These are phyloP conservation scores for Ptychoptera albimana DNA, from an alignment of 2,888 invertebrate genomes.

Conservation along the genomic window DNA sequence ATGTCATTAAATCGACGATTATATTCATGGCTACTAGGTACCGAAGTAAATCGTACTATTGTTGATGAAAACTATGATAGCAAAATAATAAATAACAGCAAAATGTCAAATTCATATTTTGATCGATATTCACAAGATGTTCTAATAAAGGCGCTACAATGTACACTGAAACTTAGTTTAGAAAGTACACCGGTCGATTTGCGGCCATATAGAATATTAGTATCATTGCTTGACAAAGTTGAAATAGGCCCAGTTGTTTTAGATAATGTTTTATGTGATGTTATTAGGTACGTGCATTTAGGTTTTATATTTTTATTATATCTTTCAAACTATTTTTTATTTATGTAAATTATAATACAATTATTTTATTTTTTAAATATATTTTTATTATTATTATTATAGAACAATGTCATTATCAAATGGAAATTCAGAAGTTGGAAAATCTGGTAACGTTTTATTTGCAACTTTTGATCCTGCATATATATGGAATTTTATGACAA, in stretches of 20 bases:
- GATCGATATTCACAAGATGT: slow-evolving; percentile 50
- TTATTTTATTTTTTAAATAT: too few species aligned
- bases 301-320: too few species aligned
- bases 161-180: slow-evolving; percentile 37
- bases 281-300: slow-evolving; percentile 40
- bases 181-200: slow-evolving; percentile 42
- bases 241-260: slow-evolving; percentile 68
- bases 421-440: slow-evolving; percentile 50
- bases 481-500: slow-evolving; percentile 67
- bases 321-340: too few species aligned
- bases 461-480: slow-evolving; percentile 71
- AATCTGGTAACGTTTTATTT: slow-evolving; percentile 71
- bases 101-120: slow-evolving; percentile 36
- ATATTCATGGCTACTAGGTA: slow-evolving; percentile 70
- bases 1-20: slow-evolving; percentile 78
- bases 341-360: too few species aligned
- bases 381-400: too few species aligned
- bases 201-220: slow-evolving; percentile 60
- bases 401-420: slow-evolving; percentile 40
- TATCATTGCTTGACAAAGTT: slow-evolving; percentile 71
- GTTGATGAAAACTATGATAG: slow-evolving; percentile 25
- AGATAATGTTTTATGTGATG: slow-evolving; percentile 60
- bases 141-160: slow-evolving; percentile 45
- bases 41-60: slow-evolving; percentile 40
- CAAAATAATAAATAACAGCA: slow-evolving; percentile 14